Evolutionary conservation across 1,140 invertebrate genomes (phyloP).

Genomic region (Zaprionus taronus): DNA sequence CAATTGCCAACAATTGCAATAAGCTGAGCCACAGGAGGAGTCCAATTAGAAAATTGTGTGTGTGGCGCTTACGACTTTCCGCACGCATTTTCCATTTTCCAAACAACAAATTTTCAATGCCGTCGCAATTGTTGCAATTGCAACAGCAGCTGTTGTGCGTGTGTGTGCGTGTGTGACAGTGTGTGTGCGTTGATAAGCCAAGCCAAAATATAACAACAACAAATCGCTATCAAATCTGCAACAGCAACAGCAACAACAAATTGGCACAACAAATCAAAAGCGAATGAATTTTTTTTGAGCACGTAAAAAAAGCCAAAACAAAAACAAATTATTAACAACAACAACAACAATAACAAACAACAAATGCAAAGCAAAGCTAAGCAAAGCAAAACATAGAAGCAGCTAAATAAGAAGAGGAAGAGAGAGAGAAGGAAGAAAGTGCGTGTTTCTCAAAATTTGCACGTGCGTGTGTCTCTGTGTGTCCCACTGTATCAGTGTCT

Average conservation of each 20-base stretch:
- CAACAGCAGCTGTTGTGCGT: too few relatives aligned
- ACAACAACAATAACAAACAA: conserved; percentile 26
- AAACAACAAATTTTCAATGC: conserved; percentile 42
- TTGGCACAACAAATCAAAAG: conserved; percentile 42
- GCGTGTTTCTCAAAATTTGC: conserved; percentile 12
- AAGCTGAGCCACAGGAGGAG: conserved; percentile 16
- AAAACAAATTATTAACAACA: background rate
- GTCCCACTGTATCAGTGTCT: conserved; percentile 4
- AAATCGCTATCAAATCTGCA: background rate
- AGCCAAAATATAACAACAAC: conserved; percentile 9
- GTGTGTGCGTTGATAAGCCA: conserved; percentile 20
- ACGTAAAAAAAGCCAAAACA: conserved; percentile 59
- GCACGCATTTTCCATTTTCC: conserved; percentile 10
- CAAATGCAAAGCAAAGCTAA: conserved; percentile 6
- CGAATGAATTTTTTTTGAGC: conserved; percentile 75
- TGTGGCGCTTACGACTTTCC: conserved; percentile 9
- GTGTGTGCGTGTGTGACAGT: conserved; percentile 20
- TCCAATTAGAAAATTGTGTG: conserved; percentile 34
- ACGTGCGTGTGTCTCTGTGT: conserved; percentile 8
- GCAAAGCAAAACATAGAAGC: conserved; percentile 29
- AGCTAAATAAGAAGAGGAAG: conserved; percentile 37
- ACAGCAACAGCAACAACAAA: conserved; percentile 18
- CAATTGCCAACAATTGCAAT: conserved; percentile 26
- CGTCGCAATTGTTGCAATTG: conserved; percentile 47
- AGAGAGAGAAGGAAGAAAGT: background rate